Evolutionary conservation across 1,140 invertebrate species (phyloP).

Genomic region (Chrysomallon squamiferum): DNA sequence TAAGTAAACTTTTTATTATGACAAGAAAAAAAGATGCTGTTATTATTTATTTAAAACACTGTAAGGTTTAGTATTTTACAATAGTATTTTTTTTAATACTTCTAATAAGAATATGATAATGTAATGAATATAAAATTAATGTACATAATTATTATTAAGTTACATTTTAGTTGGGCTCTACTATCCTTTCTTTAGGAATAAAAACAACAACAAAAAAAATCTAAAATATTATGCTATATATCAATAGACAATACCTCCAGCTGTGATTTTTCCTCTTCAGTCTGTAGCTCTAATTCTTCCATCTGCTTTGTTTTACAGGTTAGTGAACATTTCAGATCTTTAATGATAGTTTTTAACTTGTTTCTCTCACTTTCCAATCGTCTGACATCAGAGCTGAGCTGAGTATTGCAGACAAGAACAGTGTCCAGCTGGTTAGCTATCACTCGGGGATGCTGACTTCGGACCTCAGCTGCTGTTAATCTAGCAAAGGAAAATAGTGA

Average conservation of each 20-base stretch:
- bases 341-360: constrained; percentile 12
- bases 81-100: no score
- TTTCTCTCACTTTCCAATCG: constrained; percentile 14
- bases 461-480: constrained; percentile 43
- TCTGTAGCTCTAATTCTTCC: constrained; percentile 3
- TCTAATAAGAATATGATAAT: no score
- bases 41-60: no score
- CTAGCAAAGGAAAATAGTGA: constrained; percentile 17
- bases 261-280: constrained; percentile 1
- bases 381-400: constrained; percentile 20
- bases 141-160: no score
- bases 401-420: constrained; percentile 15
- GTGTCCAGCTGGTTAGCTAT: constrained; percentile 44
- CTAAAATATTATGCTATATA: no score
- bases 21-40: no score
- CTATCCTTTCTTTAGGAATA: no score
- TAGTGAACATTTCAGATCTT: constrained; percentile 17
- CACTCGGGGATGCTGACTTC: constrained; percentile 40
- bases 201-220: no score
- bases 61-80: no score
- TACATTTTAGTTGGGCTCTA: no score
- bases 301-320: constrained; percentile 4
- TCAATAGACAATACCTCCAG: constrained; percentile 12
- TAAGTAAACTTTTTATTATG: no score
- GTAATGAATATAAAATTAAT: no score